Conservation (phyloP, 2,797 vertebrate species). For the Crocidura indochinensis region DNA sequence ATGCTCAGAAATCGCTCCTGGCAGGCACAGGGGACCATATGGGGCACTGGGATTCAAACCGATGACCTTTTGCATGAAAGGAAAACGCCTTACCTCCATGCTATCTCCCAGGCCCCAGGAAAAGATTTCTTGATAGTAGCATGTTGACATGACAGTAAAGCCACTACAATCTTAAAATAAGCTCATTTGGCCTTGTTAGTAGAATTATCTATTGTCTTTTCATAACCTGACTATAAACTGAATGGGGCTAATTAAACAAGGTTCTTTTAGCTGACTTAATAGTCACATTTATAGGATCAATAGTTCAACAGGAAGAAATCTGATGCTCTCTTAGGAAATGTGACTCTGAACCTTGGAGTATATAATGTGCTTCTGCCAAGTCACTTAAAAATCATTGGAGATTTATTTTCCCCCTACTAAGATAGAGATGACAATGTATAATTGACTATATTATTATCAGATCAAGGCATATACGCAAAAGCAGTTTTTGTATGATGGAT, state of each 20-base stretch:
- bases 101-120: too few relatives aligned
- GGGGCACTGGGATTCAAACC: too few relatives aligned
- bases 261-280: slow-evolving; percentile 25
- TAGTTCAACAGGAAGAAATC: slow-evolving; percentile 32
- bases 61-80: too few relatives aligned
- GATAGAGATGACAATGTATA: not conserved
- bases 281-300: not conserved
- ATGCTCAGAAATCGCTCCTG: too few relatives aligned
- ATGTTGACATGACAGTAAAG: not conserved
- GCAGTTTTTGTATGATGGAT: not conserved
- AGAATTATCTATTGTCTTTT: not conserved
- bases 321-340: not conserved
- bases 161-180: not conserved
- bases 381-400: not conserved
- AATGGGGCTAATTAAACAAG: slow-evolving; percentile 21
- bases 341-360: not conserved
- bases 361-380: not conserved
- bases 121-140: slow-evolving; percentile 14
- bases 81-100: too few relatives aligned
- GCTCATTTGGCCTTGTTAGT: not conserved
- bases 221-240: slow-evolving; percentile 4
- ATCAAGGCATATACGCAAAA: too few relatives aligned
- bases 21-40: too few relatives aligned
- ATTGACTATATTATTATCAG: not conserved
- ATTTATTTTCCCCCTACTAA: not conserved